These are phyloP conservation scores for Rhinoptilus africanus DNA, from an alignment of 2,113 vertebrate genomes.

Conservation along the genomic window DNA sequence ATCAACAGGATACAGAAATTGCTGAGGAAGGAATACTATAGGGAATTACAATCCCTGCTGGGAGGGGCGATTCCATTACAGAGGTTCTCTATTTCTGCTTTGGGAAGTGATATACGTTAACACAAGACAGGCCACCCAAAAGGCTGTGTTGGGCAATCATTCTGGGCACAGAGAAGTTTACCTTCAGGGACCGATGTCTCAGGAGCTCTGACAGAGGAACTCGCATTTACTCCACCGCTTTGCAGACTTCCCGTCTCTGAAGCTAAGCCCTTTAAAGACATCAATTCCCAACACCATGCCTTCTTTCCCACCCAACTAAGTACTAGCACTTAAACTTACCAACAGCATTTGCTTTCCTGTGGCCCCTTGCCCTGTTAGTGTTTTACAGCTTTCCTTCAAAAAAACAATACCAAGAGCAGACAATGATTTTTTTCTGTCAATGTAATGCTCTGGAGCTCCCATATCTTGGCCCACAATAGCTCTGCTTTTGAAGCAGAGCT, in stretches of 20 bases:
- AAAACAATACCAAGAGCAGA: not conserved
- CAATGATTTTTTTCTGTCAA: not conserved
- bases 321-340: not conserved
- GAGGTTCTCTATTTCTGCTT: not conserved
- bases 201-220: not conserved
- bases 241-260: not conserved
- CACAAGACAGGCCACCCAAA: not conserved
- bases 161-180: not conserved
- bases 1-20: not conserved
- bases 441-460: not conserved
- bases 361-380: not conserved
- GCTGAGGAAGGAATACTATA: not conserved
- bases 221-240: not conserved
- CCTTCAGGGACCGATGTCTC: not conserved
- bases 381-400: not conserved
- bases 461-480: not conserved
- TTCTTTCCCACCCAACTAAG: not conserved
- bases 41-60: not conserved
- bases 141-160: not conserved
- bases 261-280: not conserved
- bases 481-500: not conserved
- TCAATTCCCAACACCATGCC: not conserved
- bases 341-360: not conserved
- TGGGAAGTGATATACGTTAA: not conserved
- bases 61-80: not conserved